Evolutionary conservation across 2,888 invertebrate species (phyloP), one percentile per base, ranked within the genome.

Genomic region (Archips xylosteana): DNA sequence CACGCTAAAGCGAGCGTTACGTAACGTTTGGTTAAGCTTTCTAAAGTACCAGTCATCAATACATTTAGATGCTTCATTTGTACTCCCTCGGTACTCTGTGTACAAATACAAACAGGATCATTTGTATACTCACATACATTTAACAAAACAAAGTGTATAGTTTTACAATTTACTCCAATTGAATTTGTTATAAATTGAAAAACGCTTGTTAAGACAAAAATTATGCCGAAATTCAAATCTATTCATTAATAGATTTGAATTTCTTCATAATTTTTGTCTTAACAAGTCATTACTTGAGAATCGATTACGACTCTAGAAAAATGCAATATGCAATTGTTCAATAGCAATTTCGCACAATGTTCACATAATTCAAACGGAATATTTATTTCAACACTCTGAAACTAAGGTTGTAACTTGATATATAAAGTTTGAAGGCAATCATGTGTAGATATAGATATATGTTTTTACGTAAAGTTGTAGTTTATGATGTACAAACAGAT

Each of bases 391-490:
- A 89, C 85, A 89, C 85, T 87, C 86, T 88, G 93, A 87, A 93
- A 93, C 90, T 90, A 93, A 87, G 94, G 94, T 94, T 94, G 94
- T 94, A 92, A 92, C 88, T 93, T 85, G 88, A 90, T 92, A 92
- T 90, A 89, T 89, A 91, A 90, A 85, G 82, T 87, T 89, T 87
- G 84, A 89, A 79, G 81, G 89, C 88, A 88, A 88, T 89, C 84
- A 87, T 90, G 88, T 89, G 89, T 93, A 90, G 88, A 84, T 72
- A 72, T 87, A 84, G 83, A 77, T 83, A 87, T 91, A 91, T 92
- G 92, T 94, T 94, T 94, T 90, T 93, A 94, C 91, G 91, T 92
- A 90, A 90, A 86, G 51, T 85, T 79, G 92, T 93, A 93, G 93
- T 87, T 85, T 86, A 89, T 88, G 84, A 86, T 93, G 92, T 94